Conservation (phyloP, 2,113 vertebrate genomes). For the Lagenorhynchus albirostris region DNA sequence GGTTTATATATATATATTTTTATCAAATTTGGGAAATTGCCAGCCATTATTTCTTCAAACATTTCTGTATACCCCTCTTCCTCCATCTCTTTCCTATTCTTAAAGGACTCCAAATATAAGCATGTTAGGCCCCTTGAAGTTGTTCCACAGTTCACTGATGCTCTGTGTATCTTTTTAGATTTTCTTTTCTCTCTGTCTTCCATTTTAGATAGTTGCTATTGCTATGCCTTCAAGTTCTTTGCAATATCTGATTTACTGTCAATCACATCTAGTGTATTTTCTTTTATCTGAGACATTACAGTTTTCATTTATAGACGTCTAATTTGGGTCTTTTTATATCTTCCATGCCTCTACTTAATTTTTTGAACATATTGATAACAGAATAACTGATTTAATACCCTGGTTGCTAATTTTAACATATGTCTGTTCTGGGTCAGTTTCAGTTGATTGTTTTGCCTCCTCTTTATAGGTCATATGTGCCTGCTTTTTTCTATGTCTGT, state of each 20-base stretch:
- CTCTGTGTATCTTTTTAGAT: neutral
- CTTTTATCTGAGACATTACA: neutral
- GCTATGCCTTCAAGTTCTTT: neutral
- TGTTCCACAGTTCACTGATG: neutral
- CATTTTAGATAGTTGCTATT: neutral
- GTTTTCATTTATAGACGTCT: neutral
- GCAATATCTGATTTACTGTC: neutral
- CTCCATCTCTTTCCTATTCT: neutral
- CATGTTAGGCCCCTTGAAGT: neutral
- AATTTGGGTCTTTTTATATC: too few species aligned
- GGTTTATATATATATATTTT: neutral
- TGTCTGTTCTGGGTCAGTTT: neutral
- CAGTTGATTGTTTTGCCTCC: neutral
- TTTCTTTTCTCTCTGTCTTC: neutral
- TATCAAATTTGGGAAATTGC: neutral
- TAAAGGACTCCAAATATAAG: neutral
- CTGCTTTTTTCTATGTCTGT: neutral
- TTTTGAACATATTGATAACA: neutral
- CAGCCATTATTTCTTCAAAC: neutral
- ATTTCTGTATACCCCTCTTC: neutral
- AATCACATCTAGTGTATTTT: neutral
- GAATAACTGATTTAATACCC: neutral
- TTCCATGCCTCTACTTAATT: neutral
- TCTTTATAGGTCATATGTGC: neutral
- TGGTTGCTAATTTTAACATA: neutral